phyloP scores from a whole-genome alignment of 1,140 invertebrate species.

The Bombus superbus region DNA sequence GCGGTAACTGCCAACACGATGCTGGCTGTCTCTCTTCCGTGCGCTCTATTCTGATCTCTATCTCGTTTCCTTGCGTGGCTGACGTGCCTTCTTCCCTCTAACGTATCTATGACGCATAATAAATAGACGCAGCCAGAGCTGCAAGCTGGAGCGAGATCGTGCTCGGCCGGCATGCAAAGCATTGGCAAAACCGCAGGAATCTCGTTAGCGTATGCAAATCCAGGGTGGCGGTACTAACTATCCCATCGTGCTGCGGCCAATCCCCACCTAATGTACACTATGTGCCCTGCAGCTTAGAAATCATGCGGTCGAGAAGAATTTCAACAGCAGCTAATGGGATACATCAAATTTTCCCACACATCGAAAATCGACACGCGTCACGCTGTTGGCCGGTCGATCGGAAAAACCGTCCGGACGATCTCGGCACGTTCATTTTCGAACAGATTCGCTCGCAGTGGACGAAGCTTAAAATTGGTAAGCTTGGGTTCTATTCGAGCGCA shows the following conservation, averaged over 20 bases:
- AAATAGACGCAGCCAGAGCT: slow-evolving; percentile 62
- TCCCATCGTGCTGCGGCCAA: slow-evolving; percentile 71
- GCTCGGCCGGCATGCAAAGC: slow-evolving; percentile 76
- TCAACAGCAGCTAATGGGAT: slow-evolving; percentile 70
- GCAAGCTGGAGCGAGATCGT: slow-evolving; percentile 63
- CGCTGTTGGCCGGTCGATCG: not conserved
- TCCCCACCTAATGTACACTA: slow-evolving; percentile 74
- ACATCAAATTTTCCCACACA: slow-evolving; percentile 1
- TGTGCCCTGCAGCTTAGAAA: slow-evolving; percentile 74
- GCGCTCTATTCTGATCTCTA: not conserved
- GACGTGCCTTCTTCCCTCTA: slow-evolving; percentile 49
- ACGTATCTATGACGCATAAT: slow-evolving; percentile 70
- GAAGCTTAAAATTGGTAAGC: not conserved
- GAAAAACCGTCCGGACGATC: not conserved
- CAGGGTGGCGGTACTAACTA: slow-evolving; percentile 73
- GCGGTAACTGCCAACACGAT: not conserved
- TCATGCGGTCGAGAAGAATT: slow-evolving; percentile 73
- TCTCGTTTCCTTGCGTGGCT: not conserved
- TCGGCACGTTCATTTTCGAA: not conserved
- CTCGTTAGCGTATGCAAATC: slow-evolving; percentile 83
- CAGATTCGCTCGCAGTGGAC: not conserved
- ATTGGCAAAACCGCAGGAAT: slow-evolving; percentile 84
- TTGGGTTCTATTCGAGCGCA: not conserved
- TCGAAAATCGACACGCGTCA: not conserved
- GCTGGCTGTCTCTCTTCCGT: too few species aligned